Evolutionary conservation across 2,113 vertebrate species (phyloP).

Genomic region (Neoarius graeffei): DNA sequence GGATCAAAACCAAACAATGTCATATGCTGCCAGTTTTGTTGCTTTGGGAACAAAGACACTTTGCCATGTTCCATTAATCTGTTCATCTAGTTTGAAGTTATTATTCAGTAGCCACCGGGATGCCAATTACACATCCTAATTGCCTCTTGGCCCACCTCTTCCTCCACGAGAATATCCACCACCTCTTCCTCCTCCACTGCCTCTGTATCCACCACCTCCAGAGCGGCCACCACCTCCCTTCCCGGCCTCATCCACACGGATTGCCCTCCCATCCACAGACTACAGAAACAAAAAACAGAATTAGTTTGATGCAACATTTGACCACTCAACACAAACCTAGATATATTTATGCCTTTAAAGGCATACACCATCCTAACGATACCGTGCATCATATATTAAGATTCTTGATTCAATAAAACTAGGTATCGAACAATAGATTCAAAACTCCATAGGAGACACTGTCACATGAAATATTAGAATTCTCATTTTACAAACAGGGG

Average conservation of each 20-base stretch:
- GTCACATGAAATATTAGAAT: too few relatives aligned
- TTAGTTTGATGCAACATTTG: background rate
- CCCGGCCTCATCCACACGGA: conserved; percentile 94
- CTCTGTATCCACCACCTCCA: conserved; percentile 76
- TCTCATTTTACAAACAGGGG: too few relatives aligned
- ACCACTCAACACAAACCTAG: background rate
- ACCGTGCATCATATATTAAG: too few relatives aligned
- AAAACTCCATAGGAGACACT: too few relatives aligned
- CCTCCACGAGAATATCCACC: conserved; percentile 83
- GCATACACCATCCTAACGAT: rapidly evolving
- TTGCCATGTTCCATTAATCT: too few relatives aligned
- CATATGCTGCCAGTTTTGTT: too few relatives aligned
- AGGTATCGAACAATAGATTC: too few relatives aligned
- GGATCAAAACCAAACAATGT: too few relatives aligned
- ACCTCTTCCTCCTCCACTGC: conserved; percentile 63
- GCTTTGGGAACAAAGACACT: background rate
- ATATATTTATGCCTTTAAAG: background rate
- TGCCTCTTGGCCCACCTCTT: conserved; percentile 78
- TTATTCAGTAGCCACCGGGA: too few relatives aligned
- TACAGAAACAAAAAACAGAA: conserved; percentile 51
- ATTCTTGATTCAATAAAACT: too few relatives aligned
- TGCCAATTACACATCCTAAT: background rate
- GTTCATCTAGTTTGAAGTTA: too few relatives aligned
- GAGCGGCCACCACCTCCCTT: conserved; percentile 80
- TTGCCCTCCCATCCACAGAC: conserved; percentile 90